Conservation (phyloP, 2,888 invertebrate genomes). For the Plemyria rubiginata region DNA sequence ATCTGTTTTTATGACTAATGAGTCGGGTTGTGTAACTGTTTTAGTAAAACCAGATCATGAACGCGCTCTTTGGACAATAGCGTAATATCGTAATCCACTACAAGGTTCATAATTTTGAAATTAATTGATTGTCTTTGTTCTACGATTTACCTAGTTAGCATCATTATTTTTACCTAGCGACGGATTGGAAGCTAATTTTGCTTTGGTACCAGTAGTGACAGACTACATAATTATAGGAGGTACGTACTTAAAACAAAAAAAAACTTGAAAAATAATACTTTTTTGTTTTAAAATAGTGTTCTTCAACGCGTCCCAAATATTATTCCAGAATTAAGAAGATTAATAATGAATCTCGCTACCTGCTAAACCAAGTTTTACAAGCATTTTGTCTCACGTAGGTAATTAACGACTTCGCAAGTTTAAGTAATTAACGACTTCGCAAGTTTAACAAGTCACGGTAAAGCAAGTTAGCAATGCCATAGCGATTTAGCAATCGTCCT, state of each 20-base stretch:
- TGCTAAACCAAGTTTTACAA: too few species aligned
- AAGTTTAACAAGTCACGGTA: not conserved
- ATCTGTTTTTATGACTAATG: conserved; percentile 23
- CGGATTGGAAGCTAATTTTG: not conserved
- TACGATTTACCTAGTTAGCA: not conserved
- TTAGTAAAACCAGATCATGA: conserved; percentile 45
- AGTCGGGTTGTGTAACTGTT: conserved; percentile 25
- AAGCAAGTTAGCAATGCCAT: too few species aligned
- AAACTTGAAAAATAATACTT: too few species aligned
- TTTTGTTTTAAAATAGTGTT: too few species aligned
- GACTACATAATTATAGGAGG: too few species aligned
- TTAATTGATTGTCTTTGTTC: conserved; percentile 39
- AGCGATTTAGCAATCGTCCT: too few species aligned
- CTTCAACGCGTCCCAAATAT: too few species aligned
- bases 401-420: not conserved
- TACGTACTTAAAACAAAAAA: too few species aligned
- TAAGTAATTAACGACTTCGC: too few species aligned
- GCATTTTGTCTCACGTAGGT: not conserved
- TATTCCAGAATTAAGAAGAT: too few species aligned
- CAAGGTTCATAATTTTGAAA: conserved; percentile 47
- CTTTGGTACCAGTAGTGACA: too few species aligned
- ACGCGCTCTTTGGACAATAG: conserved; percentile 48
- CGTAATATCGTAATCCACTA: conserved; percentile 43
- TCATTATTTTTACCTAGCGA: not conserved
- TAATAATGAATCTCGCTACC: too few species aligned